Conservation (phyloP, 1,140 invertebrate species). For the Anthonomus grandis region DNA sequence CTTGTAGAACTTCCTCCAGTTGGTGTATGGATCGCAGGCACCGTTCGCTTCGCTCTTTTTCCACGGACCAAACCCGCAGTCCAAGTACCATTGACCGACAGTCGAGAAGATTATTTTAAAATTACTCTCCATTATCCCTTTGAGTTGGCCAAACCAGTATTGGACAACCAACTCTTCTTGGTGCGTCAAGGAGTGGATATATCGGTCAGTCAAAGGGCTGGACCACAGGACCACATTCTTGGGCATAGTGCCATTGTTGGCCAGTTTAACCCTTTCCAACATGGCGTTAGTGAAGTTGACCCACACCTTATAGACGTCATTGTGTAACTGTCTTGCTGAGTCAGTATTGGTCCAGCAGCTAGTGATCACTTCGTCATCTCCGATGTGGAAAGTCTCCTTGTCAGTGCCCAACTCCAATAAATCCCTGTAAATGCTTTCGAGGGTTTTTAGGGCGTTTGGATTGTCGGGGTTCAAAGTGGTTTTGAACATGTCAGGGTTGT, state of each 20-base stretch:
- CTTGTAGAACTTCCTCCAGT: constrained; percentile 78
- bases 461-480: constrained; percentile 72
- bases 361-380: constrained; percentile 76
- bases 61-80: constrained; percentile 79
- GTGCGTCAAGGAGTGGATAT: constrained; percentile 44
- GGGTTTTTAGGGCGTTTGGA: constrained; percentile 62
- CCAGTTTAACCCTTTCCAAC: constrained; percentile 57
- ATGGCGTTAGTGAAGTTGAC: constrained; percentile 66
- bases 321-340: constrained; percentile 51
- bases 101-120: constrained; percentile 75
- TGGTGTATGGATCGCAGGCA: constrained; percentile 73
- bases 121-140: constrained; percentile 64
- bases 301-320: constrained; percentile 68
- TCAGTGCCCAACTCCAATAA: constrained; percentile 60
- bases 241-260: constrained; percentile 61
- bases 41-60: constrained; percentile 59
- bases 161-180: constrained; percentile 59
- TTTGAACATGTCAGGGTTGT: constrained; percentile 55
- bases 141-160: constrained; percentile 70
- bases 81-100: constrained; percentile 80
- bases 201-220: constrained; percentile 64
- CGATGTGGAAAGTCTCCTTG: constrained; percentile 71
- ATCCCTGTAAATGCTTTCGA: constrained; percentile 63
- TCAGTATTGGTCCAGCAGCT: constrained; percentile 61
- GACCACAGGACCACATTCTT: constrained; percentile 72